phyloP scores from a whole-genome alignment of 2,888 invertebrate species.

The Meiosimyza platycephala region DNA sequence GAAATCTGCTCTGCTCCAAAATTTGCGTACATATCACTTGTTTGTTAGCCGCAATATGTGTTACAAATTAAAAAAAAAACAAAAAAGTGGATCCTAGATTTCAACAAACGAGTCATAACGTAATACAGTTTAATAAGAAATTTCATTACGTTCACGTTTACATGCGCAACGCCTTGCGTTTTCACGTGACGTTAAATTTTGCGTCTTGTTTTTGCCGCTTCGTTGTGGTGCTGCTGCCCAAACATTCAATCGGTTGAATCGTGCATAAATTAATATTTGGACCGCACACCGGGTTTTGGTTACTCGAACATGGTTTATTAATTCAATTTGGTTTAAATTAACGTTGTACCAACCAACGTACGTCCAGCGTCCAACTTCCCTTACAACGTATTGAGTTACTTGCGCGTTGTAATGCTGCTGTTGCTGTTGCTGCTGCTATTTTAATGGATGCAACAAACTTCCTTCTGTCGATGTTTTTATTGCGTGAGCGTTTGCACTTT shows the following conservation, averaged over 20 bases:
- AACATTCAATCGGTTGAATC: conserved; percentile 40
- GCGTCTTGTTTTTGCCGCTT: not conserved
- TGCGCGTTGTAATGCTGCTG: conserved; percentile 6
- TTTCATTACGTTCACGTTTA: not conserved
- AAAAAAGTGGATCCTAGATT: conserved; percentile 22
- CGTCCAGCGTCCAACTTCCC: conserved; percentile 51
- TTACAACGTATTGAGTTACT: conserved; percentile 57
- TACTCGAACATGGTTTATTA: conserved; percentile 64
- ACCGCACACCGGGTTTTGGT: conserved; percentile 65
- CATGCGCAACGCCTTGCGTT: conserved; percentile 1
- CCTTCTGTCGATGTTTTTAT: conserved; percentile 18
- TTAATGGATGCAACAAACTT: conserved; percentile 17
- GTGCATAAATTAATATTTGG: conserved; percentile 65
- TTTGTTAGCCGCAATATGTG: too few relatives aligned
- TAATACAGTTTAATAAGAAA: not conserved
- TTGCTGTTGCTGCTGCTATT: conserved; percentile 3
- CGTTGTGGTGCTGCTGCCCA: not conserved
- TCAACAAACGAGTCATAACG: conserved; percentile 11
- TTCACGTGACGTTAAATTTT: conserved; percentile 10
- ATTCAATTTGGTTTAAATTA: conserved; percentile 69
- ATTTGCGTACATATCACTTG: too few relatives aligned
- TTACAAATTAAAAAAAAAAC: too few relatives aligned
- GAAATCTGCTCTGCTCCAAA: too few relatives aligned
- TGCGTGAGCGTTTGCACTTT: conserved; percentile 36
- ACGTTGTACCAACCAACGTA: conserved; percentile 50